Evolutionary conservation across 2,797 vertebrate genomes (phyloP), one percentile per base, ranked within the genome.

Genomic region (Siniperca undulata): DNA sequence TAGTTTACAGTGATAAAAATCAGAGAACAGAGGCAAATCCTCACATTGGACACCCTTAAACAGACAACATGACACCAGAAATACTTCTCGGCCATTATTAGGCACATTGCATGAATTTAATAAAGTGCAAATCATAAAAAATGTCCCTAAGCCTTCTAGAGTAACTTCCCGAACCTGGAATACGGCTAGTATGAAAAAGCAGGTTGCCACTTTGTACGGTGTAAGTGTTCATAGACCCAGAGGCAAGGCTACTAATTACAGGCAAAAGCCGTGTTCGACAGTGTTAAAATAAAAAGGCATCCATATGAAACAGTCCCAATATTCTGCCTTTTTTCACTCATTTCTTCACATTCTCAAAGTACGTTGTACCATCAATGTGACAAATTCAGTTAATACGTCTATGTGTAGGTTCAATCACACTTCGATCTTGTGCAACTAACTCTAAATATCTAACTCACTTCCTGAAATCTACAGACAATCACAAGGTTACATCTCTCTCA

Each of bases 121-220:
- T 95, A 94, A 95, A 94, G 92, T 94, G 92, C 93, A 94, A 93
- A 93, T 93, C 81, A 93, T 92, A 93, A 87, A 94, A 94, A 92
- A 92, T 86, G 78, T 87, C 73, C 81, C 58, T 52, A 89, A 85
- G 74, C 81, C 71, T 88, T 86, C 58, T 56, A 67, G 62, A 89
- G 84, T 82, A 76, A 81, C 60, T 74, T 66, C 75, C 58, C 30
- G 11, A 70, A 83, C 61, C 87, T 85, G 78, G 52, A 80, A 58
- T 76, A 81, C 55, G 74, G 80, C 83, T 80, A 76, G 83, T 89
- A 87, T 84, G 87, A 81, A 78, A 82, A 80, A 90, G 84, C 90
- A 90, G 88, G 70, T 40, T 72, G 80, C 77, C 74, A 80, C 53
- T 77, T 86, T 70, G 44, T 52, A 76, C 0, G 36, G 61, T 83